A percentile compares a stretch with the other conserved stretches of the same genome.
These are phyloP conservation scores for Sinocyclocheilus grahami DNA, from an alignment of 2,113 vertebrate species.

Conservation along the genomic window DNA sequence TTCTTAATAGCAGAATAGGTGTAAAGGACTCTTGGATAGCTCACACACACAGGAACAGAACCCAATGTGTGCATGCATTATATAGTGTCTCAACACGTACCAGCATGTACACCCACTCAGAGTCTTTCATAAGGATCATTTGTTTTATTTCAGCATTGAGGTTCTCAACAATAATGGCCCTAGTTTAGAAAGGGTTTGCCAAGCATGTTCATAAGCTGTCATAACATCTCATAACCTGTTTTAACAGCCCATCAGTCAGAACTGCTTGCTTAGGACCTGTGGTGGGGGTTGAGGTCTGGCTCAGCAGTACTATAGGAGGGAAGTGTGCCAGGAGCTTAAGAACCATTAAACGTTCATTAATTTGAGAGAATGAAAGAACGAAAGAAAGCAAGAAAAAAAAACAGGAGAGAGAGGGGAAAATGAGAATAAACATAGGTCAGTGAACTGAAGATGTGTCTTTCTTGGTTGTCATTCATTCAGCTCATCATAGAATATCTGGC, in stretches of 20 bases:
- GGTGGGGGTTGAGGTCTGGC: constrained; percentile 4
- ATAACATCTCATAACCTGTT: constrained; percentile 22
- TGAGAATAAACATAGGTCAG: neutral
- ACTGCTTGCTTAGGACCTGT: constrained; percentile 2
- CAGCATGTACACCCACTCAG: constrained; percentile 1
- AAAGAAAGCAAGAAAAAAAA: neutral
- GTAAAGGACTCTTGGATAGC: neutral
- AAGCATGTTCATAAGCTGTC: constrained; percentile 1
- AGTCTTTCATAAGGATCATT: neutral
- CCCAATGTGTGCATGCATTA: neutral
- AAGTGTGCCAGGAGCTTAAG: neutral
- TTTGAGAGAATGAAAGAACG: neutral
- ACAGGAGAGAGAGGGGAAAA: neutral
- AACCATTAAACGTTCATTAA: neutral
- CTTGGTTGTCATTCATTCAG: neutral
- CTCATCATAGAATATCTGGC: neutral
- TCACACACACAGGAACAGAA: neutral
- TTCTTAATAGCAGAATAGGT: neutral
- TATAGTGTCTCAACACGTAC: neutral
- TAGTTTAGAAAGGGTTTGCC: constrained; percentile 3
- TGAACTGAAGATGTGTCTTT: neutral
- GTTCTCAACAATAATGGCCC: neutral
- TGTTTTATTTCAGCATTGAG: constrained; percentile 22
- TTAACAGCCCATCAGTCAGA: constrained; percentile 22
- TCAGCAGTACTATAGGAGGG: constrained; percentile 12